phyloP scores from a whole-genome alignment of 2,113 vertebrate genomes.

The Turdus rufiventris region DNA sequence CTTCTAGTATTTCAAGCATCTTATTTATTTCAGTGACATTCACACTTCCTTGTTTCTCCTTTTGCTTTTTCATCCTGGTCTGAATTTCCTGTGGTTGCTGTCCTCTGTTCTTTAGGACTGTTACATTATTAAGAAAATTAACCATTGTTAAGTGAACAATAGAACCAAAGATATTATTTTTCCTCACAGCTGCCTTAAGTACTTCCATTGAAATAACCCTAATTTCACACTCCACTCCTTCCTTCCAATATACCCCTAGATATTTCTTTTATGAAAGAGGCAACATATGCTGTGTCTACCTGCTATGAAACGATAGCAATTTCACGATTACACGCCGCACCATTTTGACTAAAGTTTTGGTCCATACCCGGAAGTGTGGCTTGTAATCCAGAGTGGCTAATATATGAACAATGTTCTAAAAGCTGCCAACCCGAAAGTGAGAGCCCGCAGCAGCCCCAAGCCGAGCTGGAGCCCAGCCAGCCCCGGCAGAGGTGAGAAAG shows the following conservation, averaged over 20 bases:
- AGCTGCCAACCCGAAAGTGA: too few species aligned
- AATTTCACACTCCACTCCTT: neutral
- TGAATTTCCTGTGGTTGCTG: conserved; percentile 39
- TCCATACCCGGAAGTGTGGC: too few species aligned
- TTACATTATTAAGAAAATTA: neutral
- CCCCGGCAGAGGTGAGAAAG: too few species aligned
- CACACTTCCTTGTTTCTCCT: neutral
- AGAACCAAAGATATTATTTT: neutral
- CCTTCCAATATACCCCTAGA: neutral
- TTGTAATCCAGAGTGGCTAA: too few species aligned
- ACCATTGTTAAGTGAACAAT: neutral
- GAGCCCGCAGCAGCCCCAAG: too few species aligned
- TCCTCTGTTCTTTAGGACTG: conserved; percentile 61
- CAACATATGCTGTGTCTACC: neutral
- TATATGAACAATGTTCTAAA: too few species aligned
- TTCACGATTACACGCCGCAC: too few species aligned
- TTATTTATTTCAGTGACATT: neutral
- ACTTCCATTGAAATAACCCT: neutral
- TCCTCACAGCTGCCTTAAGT: neutral
- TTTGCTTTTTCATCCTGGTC: neutral
- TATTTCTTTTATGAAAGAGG: neutral
- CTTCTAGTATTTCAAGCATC: neutral
- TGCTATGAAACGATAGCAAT: neutral
- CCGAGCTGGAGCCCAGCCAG: too few species aligned
- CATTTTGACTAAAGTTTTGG: too few species aligned